A percentile compares a stretch with the other conserved stretches of the same genome.
Evolutionary conservation across 2,888 invertebrate genomes (phyloP).

Genomic region (Chrysolina americana): DNA sequence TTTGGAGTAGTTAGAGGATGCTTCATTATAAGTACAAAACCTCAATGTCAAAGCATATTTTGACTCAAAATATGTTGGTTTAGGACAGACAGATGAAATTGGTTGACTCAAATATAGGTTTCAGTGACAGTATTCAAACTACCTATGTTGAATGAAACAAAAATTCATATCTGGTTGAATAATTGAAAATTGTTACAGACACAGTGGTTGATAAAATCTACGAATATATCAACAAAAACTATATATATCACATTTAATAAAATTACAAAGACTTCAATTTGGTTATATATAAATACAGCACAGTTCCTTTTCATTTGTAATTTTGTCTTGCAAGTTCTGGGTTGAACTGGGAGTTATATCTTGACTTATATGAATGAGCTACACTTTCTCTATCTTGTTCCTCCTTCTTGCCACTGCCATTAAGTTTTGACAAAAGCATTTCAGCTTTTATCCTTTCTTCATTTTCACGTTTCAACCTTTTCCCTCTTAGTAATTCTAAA

Average conservation of each 20-base stretch:
- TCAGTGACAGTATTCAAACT: too few species aligned
- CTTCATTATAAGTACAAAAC: too few species aligned
- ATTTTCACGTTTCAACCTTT: conserved; percentile 85
- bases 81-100: too few species aligned
- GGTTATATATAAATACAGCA: neutral
- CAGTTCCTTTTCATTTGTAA: conserved; percentile 58
- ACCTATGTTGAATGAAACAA: too few species aligned
- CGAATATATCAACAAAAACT: neutral
- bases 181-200: too few species aligned
- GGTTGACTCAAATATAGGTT: too few species aligned
- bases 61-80: too few species aligned
- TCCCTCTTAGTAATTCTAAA: conserved; percentile 81
- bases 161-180: too few species aligned
- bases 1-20: too few species aligned
- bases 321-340: conserved; percentile 91
- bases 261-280: neutral
- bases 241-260: neutral
- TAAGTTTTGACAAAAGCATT: conserved; percentile 79
- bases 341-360: conserved; percentile 97
- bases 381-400: conserved; percentile 50
- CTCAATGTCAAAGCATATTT: too few species aligned
- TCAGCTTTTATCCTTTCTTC: conserved; percentile 83
- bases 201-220: too few species aligned
- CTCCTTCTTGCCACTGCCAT: conserved; percentile 68
- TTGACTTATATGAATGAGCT: conserved; percentile 67